Evolutionary conservation across 2,797 vertebrate species (phyloP), one percentile per base, ranked within the genome.

Genomic region (Garrulus glandarius): DNA sequence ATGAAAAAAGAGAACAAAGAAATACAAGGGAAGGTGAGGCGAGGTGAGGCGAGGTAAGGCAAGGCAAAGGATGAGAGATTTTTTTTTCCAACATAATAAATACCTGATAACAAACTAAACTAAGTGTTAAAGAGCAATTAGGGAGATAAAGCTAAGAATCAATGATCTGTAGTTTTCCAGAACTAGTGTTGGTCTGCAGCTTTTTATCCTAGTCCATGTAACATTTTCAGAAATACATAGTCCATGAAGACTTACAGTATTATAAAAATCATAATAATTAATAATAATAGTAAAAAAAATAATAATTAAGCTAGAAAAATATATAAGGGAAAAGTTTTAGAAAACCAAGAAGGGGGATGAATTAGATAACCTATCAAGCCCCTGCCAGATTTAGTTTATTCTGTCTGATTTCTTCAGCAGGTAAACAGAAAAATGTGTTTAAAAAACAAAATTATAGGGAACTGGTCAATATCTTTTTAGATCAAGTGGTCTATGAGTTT

Each of bases 31-130:
- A 77, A 69, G 3, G 10, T 4, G 16, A 53, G 12, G 7, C 0
- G 0, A 69, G 3, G 10, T 4, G 16, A 53, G 12, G 7, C 0
- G 0, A 60, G 16, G 16, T 7, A 43, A 63, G 8, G 13, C 6
- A 68, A 87, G 12, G 4, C 16, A 84, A 46, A 19, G 10, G 5
- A 87, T 9, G 9, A 8, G 15, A 86, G 26, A n/a, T 36, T 44
- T 89, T 55, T 55, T 44, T 46, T 50, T 9, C 43, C 20, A 32
- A 26, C 5, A 18, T n/a, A 64, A 52, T 63, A 79, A 26, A 22
- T 71, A 50, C 41, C 30, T 76, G 43, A 67, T 13, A 32, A 29
- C 13, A 85, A 76, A 61, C 11, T 37, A 11, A 76, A 69, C 7
- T 43, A 69, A 12, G 4, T 79, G 26, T 46, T 64, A 41, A 83